Conservation (phyloP, 2,113 vertebrate species). For the Saguinus imperator region DNA sequence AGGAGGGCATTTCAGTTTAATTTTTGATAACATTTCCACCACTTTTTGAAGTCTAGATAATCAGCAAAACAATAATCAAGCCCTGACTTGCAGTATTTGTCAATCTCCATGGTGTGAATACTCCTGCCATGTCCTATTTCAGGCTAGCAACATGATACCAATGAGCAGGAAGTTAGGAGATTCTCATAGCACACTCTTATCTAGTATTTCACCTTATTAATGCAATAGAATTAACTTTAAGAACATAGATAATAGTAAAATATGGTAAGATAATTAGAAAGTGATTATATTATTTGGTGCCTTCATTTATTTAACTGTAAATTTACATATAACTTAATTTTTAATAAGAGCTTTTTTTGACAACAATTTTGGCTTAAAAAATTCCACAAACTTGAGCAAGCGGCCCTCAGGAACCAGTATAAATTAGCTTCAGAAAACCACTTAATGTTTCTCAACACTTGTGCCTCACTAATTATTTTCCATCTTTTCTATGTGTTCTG, state of each 20-base stretch:
- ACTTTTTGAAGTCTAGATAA: neutral
- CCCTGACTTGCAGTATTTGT: neutral
- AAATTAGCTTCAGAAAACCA: neutral
- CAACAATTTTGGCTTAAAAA: neutral
- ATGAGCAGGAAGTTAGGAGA: neutral
- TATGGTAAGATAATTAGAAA: neutral
- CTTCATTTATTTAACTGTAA: neutral
- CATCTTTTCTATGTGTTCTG: neutral
- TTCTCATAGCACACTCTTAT: neutral
- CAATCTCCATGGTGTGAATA: neutral
- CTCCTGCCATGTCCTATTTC: neutral
- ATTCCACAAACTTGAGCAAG: neutral
- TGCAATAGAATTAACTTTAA: neutral
- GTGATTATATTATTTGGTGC: neutral
- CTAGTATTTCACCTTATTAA: neutral
- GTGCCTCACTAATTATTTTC: neutral
- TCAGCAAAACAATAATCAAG: neutral
- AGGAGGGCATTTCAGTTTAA: neutral
- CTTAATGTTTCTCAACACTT: neutral
- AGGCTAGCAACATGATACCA: neutral
- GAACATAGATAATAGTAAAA: neutral
- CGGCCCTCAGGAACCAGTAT: neutral
- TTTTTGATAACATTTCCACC: neutral
- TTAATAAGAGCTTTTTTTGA: neutral
- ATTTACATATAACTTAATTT: slow-evolving; percentile 1